A percentile compares a stretch with the other conserved stretches of the same genome.
These are phyloP conservation scores for Argyresthia albistria DNA, from an alignment of 2,888 invertebrate genomes.

Conservation along the genomic window DNA sequence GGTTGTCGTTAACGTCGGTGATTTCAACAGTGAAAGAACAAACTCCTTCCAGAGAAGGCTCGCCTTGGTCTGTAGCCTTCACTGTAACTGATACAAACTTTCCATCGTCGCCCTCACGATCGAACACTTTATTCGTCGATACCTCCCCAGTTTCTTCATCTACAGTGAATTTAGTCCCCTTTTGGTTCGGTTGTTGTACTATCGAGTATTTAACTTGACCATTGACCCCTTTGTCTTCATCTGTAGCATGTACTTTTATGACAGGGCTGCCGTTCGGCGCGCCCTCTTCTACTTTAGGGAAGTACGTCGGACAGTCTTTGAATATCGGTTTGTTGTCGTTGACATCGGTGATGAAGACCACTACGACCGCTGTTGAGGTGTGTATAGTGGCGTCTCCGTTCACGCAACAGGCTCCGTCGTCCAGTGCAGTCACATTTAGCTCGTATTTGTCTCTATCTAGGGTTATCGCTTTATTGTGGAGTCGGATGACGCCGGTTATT, in stretches of 20 bases:
- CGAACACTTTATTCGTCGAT: slow-evolving; percentile 95
- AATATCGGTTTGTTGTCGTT: slow-evolving; percentile 98
- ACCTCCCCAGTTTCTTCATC: slow-evolving; percentile 97
- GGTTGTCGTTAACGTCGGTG: slow-evolving; percentile 98
- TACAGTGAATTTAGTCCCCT: slow-evolving; percentile 95
- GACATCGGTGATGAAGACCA: slow-evolving; percentile 96
- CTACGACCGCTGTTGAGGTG: slow-evolving; percentile 94
- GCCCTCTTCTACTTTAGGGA: slow-evolving; percentile 94
- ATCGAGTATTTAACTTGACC: slow-evolving; percentile 98
- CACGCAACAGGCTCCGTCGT: slow-evolving; percentile 97
- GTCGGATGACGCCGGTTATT: slow-evolving; percentile 93
- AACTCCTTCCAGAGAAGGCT: slow-evolving; percentile 96
- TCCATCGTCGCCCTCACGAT: slow-evolving; percentile 96
- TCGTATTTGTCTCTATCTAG: slow-evolving; percentile 95
- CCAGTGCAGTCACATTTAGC: slow-evolving; percentile 96
- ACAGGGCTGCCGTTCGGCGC: slow-evolving; percentile 95
- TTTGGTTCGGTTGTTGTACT: slow-evolving; percentile 94
- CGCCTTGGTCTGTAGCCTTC: slow-evolving; percentile 99
- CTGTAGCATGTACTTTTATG: slow-evolving; percentile 93
- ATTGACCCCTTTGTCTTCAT: slow-evolving; percentile 96
- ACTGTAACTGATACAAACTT: slow-evolving; percentile 97
- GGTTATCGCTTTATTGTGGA: slow-evolving; percentile 89
- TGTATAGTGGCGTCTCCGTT: slow-evolving; percentile 91
- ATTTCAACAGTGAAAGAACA: slow-evolving; percentile 99
- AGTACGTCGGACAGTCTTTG: slow-evolving; percentile 93